phyloP scores from a whole-genome alignment of 2,113 vertebrate genomes.

The Petrocephalus microphthalmus region DNA sequence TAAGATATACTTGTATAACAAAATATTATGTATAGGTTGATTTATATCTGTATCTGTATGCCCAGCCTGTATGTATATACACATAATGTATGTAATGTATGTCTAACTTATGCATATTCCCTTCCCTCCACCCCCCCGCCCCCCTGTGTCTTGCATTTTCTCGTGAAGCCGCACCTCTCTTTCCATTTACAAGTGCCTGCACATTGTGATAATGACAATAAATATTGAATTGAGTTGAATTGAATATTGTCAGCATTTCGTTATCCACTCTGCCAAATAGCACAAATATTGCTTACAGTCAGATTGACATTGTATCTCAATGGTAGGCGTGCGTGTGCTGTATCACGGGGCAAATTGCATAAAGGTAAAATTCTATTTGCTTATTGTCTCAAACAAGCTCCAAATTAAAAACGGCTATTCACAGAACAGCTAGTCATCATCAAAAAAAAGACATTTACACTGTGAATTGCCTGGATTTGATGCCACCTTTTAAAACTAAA shows the following conservation, averaged over 20 bases:
- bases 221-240: no score
- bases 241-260: neutral
- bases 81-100: no score
- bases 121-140: no score
- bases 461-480: conserved; percentile 4
- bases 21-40: no score
- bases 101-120: no score
- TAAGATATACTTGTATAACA: no score
- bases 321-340: neutral
- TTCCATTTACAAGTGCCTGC: no score
- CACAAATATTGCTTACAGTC: neutral
- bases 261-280: neutral
- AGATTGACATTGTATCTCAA: neutral
- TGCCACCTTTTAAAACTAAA: neutral
- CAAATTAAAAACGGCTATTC: neutral
- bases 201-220: no score
- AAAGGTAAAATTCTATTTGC: neutral
- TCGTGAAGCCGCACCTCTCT: no score
- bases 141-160: no score
- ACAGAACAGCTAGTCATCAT: neutral
- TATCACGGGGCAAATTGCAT: neutral
- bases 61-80: no score
- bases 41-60: no score
- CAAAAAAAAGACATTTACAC: conserved; percentile 2
- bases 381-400: neutral